Conservation (phyloP, 2,888 invertebrate genomes). For the Aplocera efformata region DNA sequence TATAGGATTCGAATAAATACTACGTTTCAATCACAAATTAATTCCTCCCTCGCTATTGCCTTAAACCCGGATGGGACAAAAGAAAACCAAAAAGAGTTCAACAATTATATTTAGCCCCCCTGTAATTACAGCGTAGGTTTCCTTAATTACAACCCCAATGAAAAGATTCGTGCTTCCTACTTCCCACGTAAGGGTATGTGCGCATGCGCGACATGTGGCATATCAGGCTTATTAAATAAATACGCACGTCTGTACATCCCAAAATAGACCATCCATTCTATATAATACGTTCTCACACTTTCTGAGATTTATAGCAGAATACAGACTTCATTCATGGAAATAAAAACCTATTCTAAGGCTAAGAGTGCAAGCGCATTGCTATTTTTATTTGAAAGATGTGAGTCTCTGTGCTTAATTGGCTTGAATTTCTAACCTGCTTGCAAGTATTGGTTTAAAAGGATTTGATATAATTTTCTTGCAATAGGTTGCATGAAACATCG, state of each 20-base stretch:
- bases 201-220: slow-evolving; percentile 64
- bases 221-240: slow-evolving; percentile 68
- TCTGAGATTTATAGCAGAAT: no score
- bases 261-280: slow-evolving; percentile 2
- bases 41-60: slow-evolving; percentile 32
- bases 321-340: no score
- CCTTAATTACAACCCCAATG: slow-evolving; percentile 74
- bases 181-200: slow-evolving; percentile 62
- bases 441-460: no score
- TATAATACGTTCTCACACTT: no score
- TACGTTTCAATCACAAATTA: slow-evolving; percentile 15
- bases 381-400: no score
- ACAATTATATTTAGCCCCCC: slow-evolving; percentile 80
- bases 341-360: no score
- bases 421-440: no score
- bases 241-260: slow-evolving; percentile 26
- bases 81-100: slow-evolving; percentile 61
- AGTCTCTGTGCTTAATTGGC: no score
- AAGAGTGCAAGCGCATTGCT: no score
- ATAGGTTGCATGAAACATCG: no score
- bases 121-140: slow-evolving; percentile 75
- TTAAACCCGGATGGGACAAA: slow-evolving; percentile 42
- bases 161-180: slow-evolving; percentile 75
- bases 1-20: no score
- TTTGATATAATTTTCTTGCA: no score